Evolutionary conservation across 1,140 invertebrate genomes (phyloP), one percentile per base, ranked within the genome.

Genomic region (Drosophila rufa): DNA sequence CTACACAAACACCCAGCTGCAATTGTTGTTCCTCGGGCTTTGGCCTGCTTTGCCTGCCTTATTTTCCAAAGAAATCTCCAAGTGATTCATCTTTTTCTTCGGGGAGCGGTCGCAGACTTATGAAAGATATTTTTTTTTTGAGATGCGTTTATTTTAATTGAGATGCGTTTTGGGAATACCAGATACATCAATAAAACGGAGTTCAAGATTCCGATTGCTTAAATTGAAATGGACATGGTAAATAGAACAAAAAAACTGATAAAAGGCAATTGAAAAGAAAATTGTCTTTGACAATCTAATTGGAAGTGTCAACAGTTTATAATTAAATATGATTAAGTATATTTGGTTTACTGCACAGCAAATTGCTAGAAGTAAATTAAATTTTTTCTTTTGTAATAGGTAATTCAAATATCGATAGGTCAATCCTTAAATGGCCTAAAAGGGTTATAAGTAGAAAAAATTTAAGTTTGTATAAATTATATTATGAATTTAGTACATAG

Each of bases 101-200:
- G 25, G 30, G 67, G 5, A 71, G 47, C 19, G 71, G 56, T 38
- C 17, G 25, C 8, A 42, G 53, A 56, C 64, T 76, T 75, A 53
- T 76, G 42, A 53, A 76, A 74, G 70, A 73, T 74, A 38, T 22
- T 61, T 55, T 67, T 67, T 77, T 77, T 77, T 76, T 77, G 42
- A 76, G 53, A 76, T 77, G 46, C 73, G 40, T 76, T 73, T 61
- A 59, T 67, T 77, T 77, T 77, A 76, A 77, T 76, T 77, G 42
- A 76, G 53, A 76, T 77, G 53, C 73, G 40, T 76, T 73, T 55
- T 14, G n/a, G 12, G 33, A 17, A 51, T 33, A 27, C 66, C 36
- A 67, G 66, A 68, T 36, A 51, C 62, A 36, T 51, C 38, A 51
- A 43, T 40, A 17, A 45, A 51, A 22, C 11, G 9, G 27, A 53